Conservation (phyloP, 2,888 invertebrate genomes). For the Dolomedes plantarius region DNA sequence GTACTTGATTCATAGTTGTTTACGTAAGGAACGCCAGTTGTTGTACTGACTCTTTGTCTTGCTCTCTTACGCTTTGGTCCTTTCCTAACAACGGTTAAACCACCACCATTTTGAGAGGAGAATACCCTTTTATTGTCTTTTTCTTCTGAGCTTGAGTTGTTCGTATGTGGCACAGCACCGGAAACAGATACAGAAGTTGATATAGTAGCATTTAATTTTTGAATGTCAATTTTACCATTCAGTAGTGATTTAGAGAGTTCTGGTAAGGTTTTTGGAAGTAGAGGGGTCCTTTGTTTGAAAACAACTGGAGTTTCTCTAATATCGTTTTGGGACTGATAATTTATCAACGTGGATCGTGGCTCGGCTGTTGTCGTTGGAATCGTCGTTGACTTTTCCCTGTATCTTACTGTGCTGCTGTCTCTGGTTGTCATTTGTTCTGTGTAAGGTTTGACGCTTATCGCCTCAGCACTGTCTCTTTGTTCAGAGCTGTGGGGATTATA, state of each 20-base stretch:
- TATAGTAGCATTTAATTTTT: constrained; percentile 59
- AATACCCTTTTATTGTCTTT: constrained; percentile 47
- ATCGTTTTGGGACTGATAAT: constrained; percentile 24
- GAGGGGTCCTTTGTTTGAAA: constrained; percentile 39
- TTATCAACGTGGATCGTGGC: not conserved
- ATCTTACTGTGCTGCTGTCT: not conserved
- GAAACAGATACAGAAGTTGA: constrained; percentile 61
- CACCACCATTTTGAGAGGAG: constrained; percentile 59
- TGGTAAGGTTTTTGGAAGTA: constrained; percentile 41
- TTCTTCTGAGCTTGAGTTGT: constrained; percentile 26
- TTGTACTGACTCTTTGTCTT: constrained; percentile 20
- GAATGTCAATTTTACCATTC: constrained; percentile 60
- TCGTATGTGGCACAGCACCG: constrained; percentile 23
- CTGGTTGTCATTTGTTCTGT: constrained; percentile 7
- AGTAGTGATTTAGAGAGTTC: constrained; percentile 42
- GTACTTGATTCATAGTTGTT: constrained; percentile 30
- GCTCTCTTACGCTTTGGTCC: constrained; percentile 42
- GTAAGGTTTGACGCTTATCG: not conserved
- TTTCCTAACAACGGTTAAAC: constrained; percentile 49
- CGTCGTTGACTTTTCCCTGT: constrained; percentile 5
- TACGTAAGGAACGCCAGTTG: not conserved
- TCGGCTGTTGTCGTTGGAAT: constrained; percentile 27
- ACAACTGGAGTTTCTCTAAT: constrained; percentile 16
- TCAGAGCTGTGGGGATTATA: constrained; percentile 36
- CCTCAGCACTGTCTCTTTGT: constrained; percentile 21